Percentiles rank a stretch among this genome's conserved stretches.
phyloP scores from a whole-genome alignment of 92 coral and sea anemone genomes.

The Bergia puertoricense region DNA sequence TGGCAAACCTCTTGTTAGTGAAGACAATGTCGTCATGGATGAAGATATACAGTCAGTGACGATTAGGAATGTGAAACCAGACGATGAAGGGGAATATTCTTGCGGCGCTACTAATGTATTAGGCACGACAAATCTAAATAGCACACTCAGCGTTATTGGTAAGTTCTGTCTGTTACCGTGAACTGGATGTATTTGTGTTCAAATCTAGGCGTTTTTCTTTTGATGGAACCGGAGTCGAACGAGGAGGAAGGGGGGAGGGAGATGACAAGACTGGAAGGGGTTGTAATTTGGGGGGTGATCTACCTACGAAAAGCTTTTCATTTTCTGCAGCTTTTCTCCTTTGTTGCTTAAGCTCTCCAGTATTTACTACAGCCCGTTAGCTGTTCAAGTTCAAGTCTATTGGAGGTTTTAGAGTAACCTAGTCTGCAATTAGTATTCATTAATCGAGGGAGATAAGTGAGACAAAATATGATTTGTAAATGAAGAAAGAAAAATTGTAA shows the following conservation, averaged over 20 bases:
- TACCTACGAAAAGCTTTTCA: too few species aligned
- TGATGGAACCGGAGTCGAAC: neutral
- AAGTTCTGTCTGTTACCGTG: neutral
- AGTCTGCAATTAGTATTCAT: too few species aligned
- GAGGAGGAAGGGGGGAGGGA: neutral
- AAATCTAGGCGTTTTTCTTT: too few species aligned
- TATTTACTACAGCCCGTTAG: too few species aligned
- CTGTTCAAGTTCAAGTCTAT: too few species aligned
- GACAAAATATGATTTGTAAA: too few species aligned
- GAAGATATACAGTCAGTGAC: neutral
- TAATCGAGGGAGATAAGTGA: too few species aligned
- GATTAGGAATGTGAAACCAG: slow-evolving; percentile 19
- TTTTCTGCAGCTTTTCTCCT: too few species aligned
- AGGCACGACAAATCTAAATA: neutral
- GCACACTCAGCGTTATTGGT: slow-evolving; percentile 27
- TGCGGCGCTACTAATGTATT: slow-evolving; percentile 27
- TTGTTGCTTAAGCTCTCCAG: neutral
- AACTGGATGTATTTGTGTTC: neutral
- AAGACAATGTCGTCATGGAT: neutral
- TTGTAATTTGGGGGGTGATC: too few species aligned
- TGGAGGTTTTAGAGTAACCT: too few species aligned
- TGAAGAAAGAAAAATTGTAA: too few species aligned
- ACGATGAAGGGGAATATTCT: slow-evolving; percentile 1
- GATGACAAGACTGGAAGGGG: neutral
- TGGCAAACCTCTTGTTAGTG: slow-evolving; percentile 1